Base-by-base conservation (phyloP, 2,113 vertebrate genomes). In the Forbesichthys agassizii region DNA sequence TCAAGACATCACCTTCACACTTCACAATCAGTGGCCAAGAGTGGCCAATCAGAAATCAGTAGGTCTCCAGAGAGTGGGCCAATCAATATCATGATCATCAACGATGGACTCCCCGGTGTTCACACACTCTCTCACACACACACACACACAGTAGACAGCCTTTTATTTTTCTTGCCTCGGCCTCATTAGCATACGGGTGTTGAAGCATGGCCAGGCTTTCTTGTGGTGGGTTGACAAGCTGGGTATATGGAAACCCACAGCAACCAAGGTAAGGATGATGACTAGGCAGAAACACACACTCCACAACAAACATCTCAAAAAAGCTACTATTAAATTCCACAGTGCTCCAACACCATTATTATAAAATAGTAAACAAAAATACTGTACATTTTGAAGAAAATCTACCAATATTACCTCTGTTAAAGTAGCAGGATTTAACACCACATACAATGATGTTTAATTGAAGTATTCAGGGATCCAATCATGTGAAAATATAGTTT, bases 31-130 rank as follows among this genome's bases (percentile, higher is more conserved):
- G 80, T 74, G 62, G 64, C 79, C 74, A 76, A 69, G 80, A 86
- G 83, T 71, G 79, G 72, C 68, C 76, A 82, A 88, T 86, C 78
- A 86, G 75, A 80, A 83, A 87, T 84, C 82, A 84, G 81, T 72
- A 74, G 49, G 69, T 73, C 77, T 75, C 69, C 73, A 54, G 71
- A 86, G 82, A 74, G 72, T 20, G 57, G 55, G 68, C 73, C 84
- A 82, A 86, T 88, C 88, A 84, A 74, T 82, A 82, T 73, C 71
- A 82, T 80, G 81, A 81, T 77, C 80, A 85, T 78, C 71, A 72
- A 75, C 78, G 63, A 61, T 42, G 33, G 63, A 77, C 56, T 60
- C 16, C 71, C 56, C 20, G 20, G 20, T 33, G 61, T 11, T 27
- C 61, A 1, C 49, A 33, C 56, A 4, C 56, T 33, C 20, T 33